Base-by-base conservation (phyloP, 1,140 invertebrate genomes). In the Rhyacophila brunnea region DNA sequence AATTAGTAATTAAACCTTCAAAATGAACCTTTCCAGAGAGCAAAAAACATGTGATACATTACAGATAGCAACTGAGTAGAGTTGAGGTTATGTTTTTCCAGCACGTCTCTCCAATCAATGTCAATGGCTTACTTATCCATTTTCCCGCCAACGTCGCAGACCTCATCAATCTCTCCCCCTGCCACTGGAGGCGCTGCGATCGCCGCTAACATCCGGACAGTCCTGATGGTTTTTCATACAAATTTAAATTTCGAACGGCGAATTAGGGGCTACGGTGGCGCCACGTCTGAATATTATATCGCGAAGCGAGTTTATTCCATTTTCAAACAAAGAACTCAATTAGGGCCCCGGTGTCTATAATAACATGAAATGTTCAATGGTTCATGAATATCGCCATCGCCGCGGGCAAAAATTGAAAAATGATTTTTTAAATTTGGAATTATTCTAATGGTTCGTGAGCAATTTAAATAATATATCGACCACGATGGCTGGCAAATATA, bases 241-340 rank as follows among this genome's bases (percentile, higher is more conserved):
- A 52, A 52, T 52, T 52, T 52, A 52, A 52, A 52, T 52, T 52
- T 52, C 40, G 49, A 28, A 52, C 49, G 40, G 28, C 40, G 42
- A 52, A 52, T 52, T 52, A 42, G 35, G 49, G 19, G 40, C 17
- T 36, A 52, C 49, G 36, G 9, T 28, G 49, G 49, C 49, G 49
- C 49, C 49, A 43, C 19, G 49, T 52, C 49, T 52, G 49, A 38
- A 40, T 38, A 52, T 42, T 19, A 52, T 52, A 52, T 52, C 35
- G 18, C 1, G 18, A 52, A 20, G 38, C 40, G 28, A 28, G 35
- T 52, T 15, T 52, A 23, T 52, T 52, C 49, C 42, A 23, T 40
- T 20, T 38, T 40, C 15, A 38, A 28, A 19, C 14, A 52, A 52
- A 52, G 23, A 28, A 28, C 15, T 52, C 11, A 52, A 52, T 52